These are phyloP conservation scores for Triplophysa tibetana DNA, from an alignment of 2,113 vertebrate genomes.

Conservation along the genomic window DNA sequence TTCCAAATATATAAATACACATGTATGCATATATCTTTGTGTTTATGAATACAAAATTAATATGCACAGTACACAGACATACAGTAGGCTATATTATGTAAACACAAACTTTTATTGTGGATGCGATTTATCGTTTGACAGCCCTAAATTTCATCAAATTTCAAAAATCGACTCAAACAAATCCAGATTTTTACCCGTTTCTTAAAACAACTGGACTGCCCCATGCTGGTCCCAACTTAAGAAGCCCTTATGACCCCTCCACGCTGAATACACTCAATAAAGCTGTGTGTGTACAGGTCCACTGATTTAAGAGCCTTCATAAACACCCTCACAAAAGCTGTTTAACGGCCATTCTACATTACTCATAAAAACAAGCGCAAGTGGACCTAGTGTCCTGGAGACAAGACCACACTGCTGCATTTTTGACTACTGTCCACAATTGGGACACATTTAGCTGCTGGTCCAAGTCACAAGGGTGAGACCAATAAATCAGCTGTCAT, in stretches of 20 bases:
- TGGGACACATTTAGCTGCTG: slow-evolving; percentile 20
- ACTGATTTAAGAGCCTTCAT: slow-evolving; percentile 27
- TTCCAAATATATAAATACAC: too few species aligned
- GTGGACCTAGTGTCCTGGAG: not conserved
- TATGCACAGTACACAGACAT: too few species aligned
- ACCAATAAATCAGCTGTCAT: slow-evolving; percentile 14
- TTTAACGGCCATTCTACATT: not conserved
- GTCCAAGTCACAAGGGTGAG: slow-evolving; percentile 16
- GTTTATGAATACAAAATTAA: too few species aligned
- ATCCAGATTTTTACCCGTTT: not conserved
- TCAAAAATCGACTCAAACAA: too few species aligned
- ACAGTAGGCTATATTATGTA: too few species aligned
- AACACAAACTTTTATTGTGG: too few species aligned
- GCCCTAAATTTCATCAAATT: too few species aligned
- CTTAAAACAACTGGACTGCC: not conserved
- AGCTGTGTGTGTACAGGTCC: slow-evolving; percentile 2
- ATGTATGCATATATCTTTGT: too few species aligned
- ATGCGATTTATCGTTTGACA: too few species aligned
- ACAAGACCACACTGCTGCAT: not conserved
- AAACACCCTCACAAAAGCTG: slow-evolving; percentile 41
- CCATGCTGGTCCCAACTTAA: not conserved
- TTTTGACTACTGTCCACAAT: not conserved
- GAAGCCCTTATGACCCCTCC: not conserved
- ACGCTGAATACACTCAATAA: slow-evolving; percentile 15
- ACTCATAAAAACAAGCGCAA: slow-evolving; percentile 21